Evolutionary conservation across 2,797 vertebrate genomes (phyloP).

Genomic region (Cephalopachus bancanus): DNA sequence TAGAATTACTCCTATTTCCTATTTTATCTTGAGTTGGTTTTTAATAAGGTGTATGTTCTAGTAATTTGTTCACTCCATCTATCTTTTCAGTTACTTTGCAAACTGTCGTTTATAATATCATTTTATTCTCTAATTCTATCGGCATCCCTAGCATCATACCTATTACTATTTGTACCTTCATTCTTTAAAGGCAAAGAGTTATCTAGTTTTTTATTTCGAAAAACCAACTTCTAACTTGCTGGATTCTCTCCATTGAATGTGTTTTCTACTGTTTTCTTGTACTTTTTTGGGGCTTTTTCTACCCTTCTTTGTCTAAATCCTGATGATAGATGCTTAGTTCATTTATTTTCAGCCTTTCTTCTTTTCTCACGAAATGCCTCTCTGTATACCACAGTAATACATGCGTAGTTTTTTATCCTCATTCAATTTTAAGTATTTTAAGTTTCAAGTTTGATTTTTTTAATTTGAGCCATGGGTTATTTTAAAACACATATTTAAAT

Average conservation of each 20-base stretch:
- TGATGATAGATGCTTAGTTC: not conserved
- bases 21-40: not conserved
- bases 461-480: not conserved
- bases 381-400: not conserved
- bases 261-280: not conserved
- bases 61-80: not conserved
- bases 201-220: not conserved
- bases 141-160: not conserved
- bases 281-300: not conserved
- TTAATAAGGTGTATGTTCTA: not conserved
- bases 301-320: not conserved
- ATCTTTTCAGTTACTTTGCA: not conserved
- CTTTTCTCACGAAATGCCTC: not conserved
- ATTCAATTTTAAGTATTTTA: not conserved
- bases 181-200: not conserved
- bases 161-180: not conserved
- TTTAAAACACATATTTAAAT: not conserved
- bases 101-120: not conserved
- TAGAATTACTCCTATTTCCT: not conserved
- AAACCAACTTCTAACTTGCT: not conserved
- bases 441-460: slow-evolving; percentile 13
- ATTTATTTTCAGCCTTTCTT: not conserved
- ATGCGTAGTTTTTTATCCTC: not conserved
- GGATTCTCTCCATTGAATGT: not conserved
- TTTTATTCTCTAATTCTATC: not conserved